Base-by-base conservation (phyloP, 1,140 invertebrate genomes). In the Lepidurus couesii region DNA sequence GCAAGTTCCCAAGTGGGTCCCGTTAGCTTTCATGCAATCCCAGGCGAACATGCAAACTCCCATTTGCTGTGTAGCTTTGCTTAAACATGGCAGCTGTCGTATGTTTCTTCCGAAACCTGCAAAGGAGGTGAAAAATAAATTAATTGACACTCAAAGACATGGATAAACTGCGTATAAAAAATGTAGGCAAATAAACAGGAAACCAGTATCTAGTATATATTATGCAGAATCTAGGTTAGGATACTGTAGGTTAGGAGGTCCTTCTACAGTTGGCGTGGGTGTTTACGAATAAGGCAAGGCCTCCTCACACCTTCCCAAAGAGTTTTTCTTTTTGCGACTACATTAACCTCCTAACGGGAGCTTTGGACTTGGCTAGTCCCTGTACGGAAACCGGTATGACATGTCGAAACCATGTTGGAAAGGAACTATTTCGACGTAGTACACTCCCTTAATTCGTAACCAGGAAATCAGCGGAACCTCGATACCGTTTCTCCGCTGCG, bases 1-100 rank as follows among this genome's bases (percentile, higher is more conserved):
- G 84, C 95, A 97, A 6, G 93, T 95, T 75, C 94, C 94, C 79
- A 96, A 86, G 82, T 96, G 94, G 1, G 93, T 93, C 43, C 95
- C 95, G 84, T 96, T 95, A 42, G 92, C 89, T 87, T 95, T 95
- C 44, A 94, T 89, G 83, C 95, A 97, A 80, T 95, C 92, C 85
- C 95, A 95, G 77, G 94, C 94, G 84, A 97, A 96, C 95, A 97
- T 97, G 83, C 95, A 97, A 9, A 94, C 88, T 9, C 95, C 95
- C 77, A 90, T 91, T 81, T 93, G 90, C 6, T 90, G 91, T 26
- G 90, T 91, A 83, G 89, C 89, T 83, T 92, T 89, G 75, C 92
- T 92, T 82, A 95, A 89, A 85, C 94, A 96, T 44, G 92, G 92
- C 81, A 95, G 86, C 82, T 95, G 93, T 83, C 93, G 89, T 83